These are phyloP conservation scores for Cantharis rustica DNA, from an alignment of 2,888 invertebrate species.

Conservation along the genomic window DNA sequence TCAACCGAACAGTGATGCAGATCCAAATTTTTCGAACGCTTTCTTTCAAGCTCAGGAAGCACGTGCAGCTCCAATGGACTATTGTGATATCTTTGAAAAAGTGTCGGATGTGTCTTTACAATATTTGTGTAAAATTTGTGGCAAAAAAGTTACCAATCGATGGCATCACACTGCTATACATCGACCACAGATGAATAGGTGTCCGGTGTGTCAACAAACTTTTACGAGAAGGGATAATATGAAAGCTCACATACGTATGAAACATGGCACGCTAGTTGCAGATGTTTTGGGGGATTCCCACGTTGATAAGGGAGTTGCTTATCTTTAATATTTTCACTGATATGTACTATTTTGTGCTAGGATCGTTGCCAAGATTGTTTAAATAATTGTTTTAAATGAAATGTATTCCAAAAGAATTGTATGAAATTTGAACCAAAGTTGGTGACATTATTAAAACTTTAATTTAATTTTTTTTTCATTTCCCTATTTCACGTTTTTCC, in stretches of 20 bases:
- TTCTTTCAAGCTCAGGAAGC: conserved; percentile 16
- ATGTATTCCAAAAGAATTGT: neutral
- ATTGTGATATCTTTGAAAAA: conserved; percentile 48
- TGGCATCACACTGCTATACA: conserved; percentile 72
- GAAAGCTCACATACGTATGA: conserved; percentile 68
- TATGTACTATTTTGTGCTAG: neutral
- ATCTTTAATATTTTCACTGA: conserved; percentile 12
- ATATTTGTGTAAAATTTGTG: conserved; percentile 66
- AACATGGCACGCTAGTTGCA: conserved; percentile 54
- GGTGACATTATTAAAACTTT: neutral
- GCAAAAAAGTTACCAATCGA: conserved; percentile 68
- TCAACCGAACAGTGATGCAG: conserved; percentile 16
- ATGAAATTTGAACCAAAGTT: neutral
- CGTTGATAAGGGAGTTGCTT: conserved; percentile 12
- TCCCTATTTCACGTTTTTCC: neutral
- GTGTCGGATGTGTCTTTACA: conserved; percentile 50
- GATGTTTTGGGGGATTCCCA: conserved; percentile 18
- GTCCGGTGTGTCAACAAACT: conserved; percentile 66
- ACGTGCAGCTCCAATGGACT: conserved; percentile 41
- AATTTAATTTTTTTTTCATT: neutral
- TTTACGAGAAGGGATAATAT: conserved; percentile 71
- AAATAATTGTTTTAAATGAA: neutral
- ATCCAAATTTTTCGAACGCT: conserved; percentile 7
- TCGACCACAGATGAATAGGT: conserved; percentile 66
- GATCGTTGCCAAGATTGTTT: neutral